A percentile compares a stretch with the other conserved stretches of the same genome.
These are phyloP conservation scores for Gonatopus flavifemur DNA, from an alignment of 1,140 invertebrate genomes.

Conservation along the genomic window DNA sequence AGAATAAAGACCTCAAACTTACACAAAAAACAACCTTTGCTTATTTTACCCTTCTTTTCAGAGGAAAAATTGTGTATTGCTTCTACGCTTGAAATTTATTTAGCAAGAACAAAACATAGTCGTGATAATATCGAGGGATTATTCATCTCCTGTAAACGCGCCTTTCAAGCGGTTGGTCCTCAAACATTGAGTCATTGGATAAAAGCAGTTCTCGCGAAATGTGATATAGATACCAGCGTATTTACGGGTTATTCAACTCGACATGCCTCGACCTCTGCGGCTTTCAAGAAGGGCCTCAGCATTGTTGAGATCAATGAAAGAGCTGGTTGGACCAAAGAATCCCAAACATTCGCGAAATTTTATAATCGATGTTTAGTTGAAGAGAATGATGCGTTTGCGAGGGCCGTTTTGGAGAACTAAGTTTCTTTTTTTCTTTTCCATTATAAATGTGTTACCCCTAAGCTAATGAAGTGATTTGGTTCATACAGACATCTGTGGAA, in stretches of 20 bases:
- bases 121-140: neutral
- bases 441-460: too few relatives aligned
- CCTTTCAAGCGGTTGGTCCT: constrained; percentile 8
- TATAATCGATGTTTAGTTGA: neutral
- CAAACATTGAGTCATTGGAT: constrained; percentile 24
- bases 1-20: constrained; percentile 9
- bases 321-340: neutral
- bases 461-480: too few relatives aligned
- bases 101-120: neutral
- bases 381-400: neutral
- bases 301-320: neutral
- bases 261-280: neutral
- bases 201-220: constrained; percentile 4
- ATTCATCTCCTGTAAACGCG: constrained; percentile 17
- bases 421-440: too few relatives aligned
- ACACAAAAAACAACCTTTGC: neutral
- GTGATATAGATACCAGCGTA: constrained; percentile 11
- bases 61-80: constrained; percentile 2
- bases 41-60: constrained; percentile 5
- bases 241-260: constrained; percentile 17
- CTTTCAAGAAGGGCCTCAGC: neutral
- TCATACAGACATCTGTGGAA: too few relatives aligned
- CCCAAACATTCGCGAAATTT: constrained; percentile 1
- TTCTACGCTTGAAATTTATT: neutral
- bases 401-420: neutral